These are phyloP conservation scores for Stramonita haemastoma DNA, from an alignment of 2,888 invertebrate species.

Conservation along the genomic window DNA sequence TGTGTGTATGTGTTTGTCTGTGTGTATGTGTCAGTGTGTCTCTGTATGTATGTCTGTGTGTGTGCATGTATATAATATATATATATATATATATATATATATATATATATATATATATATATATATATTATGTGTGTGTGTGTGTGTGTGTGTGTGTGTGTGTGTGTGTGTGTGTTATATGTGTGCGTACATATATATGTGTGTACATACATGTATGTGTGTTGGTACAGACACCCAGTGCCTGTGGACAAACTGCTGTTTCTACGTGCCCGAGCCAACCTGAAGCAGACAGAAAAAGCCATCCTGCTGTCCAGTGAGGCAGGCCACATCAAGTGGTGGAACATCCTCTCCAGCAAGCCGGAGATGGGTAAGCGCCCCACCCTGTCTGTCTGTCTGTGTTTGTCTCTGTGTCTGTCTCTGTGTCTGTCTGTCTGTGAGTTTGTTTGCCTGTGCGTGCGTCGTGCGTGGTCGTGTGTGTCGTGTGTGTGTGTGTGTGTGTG, in stretches of 20 bases:
- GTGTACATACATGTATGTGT: background rate
- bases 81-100: background rate
- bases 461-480: background rate
- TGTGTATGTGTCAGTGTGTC: background rate
- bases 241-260: constrained; percentile 76
- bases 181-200: constrained; percentile 3
- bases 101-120: background rate
- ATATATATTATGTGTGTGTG: background rate
- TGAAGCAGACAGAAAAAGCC: constrained; percentile 66
- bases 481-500: background rate
- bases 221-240: constrained; percentile 64
- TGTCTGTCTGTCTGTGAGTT: background rate
- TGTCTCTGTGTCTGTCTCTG: background rate
- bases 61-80: too few relatives aligned
- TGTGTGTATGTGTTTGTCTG: background rate
- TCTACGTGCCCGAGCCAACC: constrained; percentile 64
- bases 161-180: background rate
- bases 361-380: too few relatives aligned
- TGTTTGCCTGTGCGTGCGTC: background rate
- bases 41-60: background rate
- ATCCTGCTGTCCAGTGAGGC: constrained; percentile 76
- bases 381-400: constrained; percentile 36
- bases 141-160: background rate
- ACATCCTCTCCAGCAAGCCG: constrained; percentile 66
- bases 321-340: constrained; percentile 75